Conservation (phyloP, 2,888 invertebrate species). For the Strigamia crassipes region DNA sequence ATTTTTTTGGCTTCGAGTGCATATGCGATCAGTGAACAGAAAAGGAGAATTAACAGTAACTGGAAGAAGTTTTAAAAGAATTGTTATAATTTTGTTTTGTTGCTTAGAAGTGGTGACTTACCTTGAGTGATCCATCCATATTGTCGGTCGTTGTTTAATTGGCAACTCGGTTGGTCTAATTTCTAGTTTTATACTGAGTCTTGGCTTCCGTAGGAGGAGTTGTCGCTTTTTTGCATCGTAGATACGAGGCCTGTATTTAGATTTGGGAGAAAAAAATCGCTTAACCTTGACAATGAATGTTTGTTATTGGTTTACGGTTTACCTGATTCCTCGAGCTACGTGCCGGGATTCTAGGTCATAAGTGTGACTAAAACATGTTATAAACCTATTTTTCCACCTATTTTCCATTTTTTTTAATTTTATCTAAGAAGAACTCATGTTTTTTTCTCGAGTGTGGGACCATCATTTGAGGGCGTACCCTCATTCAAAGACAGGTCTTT, state of each 20-base stretch:
- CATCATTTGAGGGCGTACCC: not conserved
- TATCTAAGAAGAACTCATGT: not conserved
- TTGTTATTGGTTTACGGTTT: not conserved
- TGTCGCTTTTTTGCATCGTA: not conserved
- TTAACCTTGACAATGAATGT: conserved; percentile 22
- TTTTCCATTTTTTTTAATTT: not conserved
- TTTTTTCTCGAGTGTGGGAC: not conserved
- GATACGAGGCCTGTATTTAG: not conserved
- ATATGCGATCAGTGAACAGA: not conserved
- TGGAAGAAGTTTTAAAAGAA: not conserved
- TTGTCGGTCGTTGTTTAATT: not conserved
- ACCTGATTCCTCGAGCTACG: conserved; percentile 24
- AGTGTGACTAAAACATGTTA: not conserved
- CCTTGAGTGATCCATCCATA: not conserved
- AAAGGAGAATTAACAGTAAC: not conserved
- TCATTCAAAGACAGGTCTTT: not conserved
- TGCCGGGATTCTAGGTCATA: not conserved
- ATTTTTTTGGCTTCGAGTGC: not conserved
- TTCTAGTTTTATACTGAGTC: not conserved
- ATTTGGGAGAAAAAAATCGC: not conserved
- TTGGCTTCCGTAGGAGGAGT: not conserved
- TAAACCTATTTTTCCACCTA: not conserved
- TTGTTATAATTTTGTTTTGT: not conserved
- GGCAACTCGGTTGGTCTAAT: not conserved
- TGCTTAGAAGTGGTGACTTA: not conserved